These are phyloP conservation scores for Pycnomerus fuliginosus DNA, from an alignment of 2,888 invertebrate species.

Conservation along the genomic window DNA sequence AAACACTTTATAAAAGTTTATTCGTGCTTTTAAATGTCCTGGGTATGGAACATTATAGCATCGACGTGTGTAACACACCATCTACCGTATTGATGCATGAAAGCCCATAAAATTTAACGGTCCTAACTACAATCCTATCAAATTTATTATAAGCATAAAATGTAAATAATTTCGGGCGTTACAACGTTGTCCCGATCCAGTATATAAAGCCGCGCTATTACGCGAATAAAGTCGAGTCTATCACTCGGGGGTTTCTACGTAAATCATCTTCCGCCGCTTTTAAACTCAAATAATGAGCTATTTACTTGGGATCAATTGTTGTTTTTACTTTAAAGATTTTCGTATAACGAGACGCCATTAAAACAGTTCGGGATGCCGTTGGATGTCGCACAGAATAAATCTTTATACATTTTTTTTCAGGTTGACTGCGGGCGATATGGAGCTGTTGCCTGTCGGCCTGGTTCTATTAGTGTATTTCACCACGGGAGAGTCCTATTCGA, in stretches of 20 bases:
- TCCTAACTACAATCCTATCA: constrained; percentile 25
- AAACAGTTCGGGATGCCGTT: constrained; percentile 5
- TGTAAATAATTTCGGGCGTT: constrained; percentile 25
- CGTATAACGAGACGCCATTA: constrained; percentile 11
- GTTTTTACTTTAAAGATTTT: constrained; percentile 20
- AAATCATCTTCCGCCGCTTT: constrained; percentile 15
- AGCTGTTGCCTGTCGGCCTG: constrained; percentile 6
- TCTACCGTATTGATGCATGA: constrained; percentile 20
- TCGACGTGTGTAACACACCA: constrained; percentile 16
- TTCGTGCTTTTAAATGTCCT: constrained; percentile 14
- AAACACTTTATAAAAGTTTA: constrained; percentile 22
- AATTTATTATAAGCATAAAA: constrained; percentile 31
- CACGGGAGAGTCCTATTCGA: constrained; percentile 35
- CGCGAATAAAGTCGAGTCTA: constrained; percentile 10
- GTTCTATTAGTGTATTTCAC: constrained; percentile 22
- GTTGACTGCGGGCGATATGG: constrained; percentile 12
- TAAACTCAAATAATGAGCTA: constrained; percentile 28
- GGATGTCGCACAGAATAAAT: not conserved
- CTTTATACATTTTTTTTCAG: constrained; percentile 3
- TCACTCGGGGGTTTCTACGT: constrained; percentile 8
- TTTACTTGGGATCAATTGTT: constrained; percentile 28
- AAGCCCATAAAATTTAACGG: constrained; percentile 19
- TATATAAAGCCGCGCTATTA: constrained; percentile 19
- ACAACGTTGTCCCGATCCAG: constrained; percentile 13
- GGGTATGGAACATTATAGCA: constrained; percentile 6